Evolutionary conservation across 2,797 vertebrate species (phyloP).

Genomic region (Kryptopterus vitreolus): DNA sequence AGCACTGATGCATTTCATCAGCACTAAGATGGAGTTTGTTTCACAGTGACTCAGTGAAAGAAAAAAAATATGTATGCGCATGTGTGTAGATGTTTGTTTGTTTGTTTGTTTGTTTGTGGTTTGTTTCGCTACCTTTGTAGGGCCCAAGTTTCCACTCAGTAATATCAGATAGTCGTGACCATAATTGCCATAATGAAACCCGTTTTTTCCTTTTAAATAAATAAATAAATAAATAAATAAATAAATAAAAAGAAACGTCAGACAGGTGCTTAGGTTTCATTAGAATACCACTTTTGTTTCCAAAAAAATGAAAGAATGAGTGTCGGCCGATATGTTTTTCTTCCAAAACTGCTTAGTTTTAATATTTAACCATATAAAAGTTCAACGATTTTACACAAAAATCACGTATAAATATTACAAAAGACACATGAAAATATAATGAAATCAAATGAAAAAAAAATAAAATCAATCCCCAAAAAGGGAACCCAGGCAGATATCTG

Average conservation of each 20-base stretch:
- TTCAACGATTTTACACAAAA: not conserved
- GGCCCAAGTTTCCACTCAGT: not conserved
- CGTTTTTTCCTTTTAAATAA: no score
- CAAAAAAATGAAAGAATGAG: not conserved
- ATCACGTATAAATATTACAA: not conserved
- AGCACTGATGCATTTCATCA: conserved; percentile 44
- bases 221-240: no score
- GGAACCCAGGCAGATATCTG: not conserved
- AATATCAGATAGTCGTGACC: not conserved
- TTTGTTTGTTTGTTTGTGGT: not conserved
- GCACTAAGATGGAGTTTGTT: conserved; percentile 33
- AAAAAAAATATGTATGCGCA: not conserved
- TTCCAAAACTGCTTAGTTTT: not conserved
- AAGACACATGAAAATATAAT: not conserved
- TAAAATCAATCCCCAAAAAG: not conserved
- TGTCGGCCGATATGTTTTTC: not conserved
- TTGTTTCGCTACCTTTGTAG: not conserved
- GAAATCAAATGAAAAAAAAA: no score
- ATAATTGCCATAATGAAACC: not conserved
- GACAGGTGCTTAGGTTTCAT: not conserved
- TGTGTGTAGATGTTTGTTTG: not conserved
- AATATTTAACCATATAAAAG: not conserved
- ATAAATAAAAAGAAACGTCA: not conserved
- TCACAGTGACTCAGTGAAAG: conserved; percentile 14
- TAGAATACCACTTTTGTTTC: not conserved